Conservation (phyloP, 2,797 vertebrate genomes). For the Molossus alvarezi region DNA sequence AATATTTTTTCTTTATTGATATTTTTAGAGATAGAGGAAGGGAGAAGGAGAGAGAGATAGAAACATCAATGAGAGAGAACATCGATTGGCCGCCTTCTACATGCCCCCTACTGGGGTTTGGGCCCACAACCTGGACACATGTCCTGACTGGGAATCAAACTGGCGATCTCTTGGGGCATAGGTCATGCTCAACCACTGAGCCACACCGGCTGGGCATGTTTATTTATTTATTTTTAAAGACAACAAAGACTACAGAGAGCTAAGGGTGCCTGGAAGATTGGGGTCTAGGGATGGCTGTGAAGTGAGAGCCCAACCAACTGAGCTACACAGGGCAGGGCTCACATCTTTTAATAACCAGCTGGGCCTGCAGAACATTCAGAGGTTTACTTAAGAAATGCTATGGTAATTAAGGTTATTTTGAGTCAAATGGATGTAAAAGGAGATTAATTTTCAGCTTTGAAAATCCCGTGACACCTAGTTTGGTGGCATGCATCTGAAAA, state of each 20-base stretch:
- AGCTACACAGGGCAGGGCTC: not conserved
- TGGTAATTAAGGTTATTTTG: constrained; percentile 82
- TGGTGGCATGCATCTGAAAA: constrained; percentile 69
- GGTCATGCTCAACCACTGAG: too few species aligned
- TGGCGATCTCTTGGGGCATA: too few species aligned
- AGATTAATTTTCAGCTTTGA: constrained; percentile 85
- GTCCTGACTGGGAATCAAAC: too few species aligned
- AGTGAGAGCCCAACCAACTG: not conserved
- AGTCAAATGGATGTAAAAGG: constrained; percentile 77
- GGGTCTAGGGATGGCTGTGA: not conserved
- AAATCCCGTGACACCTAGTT: constrained; percentile 73
- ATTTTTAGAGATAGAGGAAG: too few species aligned
- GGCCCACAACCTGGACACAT: too few species aligned
- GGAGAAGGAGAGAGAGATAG: too few species aligned
- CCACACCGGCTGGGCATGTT: too few species aligned
- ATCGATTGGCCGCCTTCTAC: too few species aligned
- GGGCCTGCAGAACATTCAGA: constrained; percentile 58
- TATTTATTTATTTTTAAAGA: not conserved
- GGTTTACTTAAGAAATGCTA: constrained; percentile 74
- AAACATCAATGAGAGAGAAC: too few species aligned
- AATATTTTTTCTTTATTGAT: too few species aligned
- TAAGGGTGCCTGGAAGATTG: not conserved
- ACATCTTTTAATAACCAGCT: constrained; percentile 80
- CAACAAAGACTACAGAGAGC: not conserved
- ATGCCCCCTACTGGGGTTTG: too few species aligned